phyloP scores from a whole-genome alignment of 2,797 vertebrate genomes.

The Gymnopithys bicolor region DNA sequence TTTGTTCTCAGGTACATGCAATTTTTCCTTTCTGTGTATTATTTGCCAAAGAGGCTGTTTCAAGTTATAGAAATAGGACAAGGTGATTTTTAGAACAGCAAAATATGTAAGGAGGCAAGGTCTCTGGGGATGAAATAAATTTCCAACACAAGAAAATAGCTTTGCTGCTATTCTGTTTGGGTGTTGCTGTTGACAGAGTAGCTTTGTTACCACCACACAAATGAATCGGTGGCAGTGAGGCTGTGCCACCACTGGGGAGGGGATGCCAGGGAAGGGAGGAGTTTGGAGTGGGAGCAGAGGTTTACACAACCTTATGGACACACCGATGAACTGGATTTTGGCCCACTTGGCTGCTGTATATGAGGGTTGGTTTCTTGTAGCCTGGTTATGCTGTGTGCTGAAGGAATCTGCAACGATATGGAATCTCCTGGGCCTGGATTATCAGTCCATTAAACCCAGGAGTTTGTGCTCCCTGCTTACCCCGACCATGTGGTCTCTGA shows the following conservation, averaged over 20 bases:
- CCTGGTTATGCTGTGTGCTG: too few species aligned
- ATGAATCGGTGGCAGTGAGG: background rate
- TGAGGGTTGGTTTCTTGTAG: too few species aligned
- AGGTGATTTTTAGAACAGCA: slow-evolving; percentile 53
- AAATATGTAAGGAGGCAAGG: slow-evolving; percentile 37
- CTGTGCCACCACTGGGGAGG: background rate
- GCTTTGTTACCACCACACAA: background rate
- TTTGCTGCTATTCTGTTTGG: background rate
- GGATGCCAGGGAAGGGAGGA: background rate
- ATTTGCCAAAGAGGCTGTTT: slow-evolving; percentile 41
- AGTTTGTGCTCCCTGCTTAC: too few species aligned
- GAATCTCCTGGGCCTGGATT: too few species aligned
- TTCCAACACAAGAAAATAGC: background rate
- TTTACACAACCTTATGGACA: background rate
- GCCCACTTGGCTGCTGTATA: background rate
- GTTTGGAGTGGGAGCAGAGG: background rate
- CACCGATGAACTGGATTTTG: background rate
- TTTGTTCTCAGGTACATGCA: slow-evolving; percentile 3
- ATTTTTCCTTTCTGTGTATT: slow-evolving; percentile 27
- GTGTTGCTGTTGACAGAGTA: background rate
- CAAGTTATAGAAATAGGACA: slow-evolving; percentile 12
- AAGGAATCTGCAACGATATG: too few species aligned
- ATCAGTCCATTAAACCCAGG: too few species aligned
- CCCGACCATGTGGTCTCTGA: too few species aligned
- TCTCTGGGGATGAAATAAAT: slow-evolving; percentile 20